Percentiles rank a stretch among this genome's conserved stretches.
phyloP scores from a whole-genome alignment of 2,113 vertebrate species.

The Malaclemys terrapin region DNA sequence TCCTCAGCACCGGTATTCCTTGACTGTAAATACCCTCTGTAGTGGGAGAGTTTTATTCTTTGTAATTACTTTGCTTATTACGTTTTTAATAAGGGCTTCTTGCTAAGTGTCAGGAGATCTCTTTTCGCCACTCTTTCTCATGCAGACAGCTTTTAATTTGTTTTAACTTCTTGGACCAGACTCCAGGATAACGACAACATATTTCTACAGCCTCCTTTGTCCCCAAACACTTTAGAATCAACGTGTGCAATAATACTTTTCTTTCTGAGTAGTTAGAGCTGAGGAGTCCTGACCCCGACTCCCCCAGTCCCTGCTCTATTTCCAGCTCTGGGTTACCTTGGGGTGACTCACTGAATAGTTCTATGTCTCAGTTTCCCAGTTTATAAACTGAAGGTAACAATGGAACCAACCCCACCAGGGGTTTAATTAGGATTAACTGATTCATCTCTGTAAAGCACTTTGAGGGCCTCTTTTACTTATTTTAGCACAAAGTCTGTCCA shows the following conservation, averaged over 20 bases:
- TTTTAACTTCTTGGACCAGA: slow-evolving; percentile 35
- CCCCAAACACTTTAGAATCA: not conserved
- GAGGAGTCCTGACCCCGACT: too few species aligned
- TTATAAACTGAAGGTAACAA: not conserved
- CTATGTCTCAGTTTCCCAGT: not conserved
- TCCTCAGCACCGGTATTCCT: slow-evolving; percentile 61
- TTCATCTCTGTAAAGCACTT: not conserved
- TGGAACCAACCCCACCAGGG: not conserved
- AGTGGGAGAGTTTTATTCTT: slow-evolving; percentile 3
- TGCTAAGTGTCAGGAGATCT: slow-evolving; percentile 38
- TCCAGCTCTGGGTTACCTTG: not conserved
- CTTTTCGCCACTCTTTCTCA: slow-evolving; percentile 69
- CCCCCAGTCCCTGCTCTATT: too few species aligned
- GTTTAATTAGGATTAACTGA: not conserved
- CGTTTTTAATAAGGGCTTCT: slow-evolving; percentile 23
- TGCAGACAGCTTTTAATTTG: slow-evolving; percentile 26
- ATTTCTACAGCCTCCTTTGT: not conserved
- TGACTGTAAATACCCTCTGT: slow-evolving; percentile 48
- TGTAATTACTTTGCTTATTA: slow-evolving; percentile 54
- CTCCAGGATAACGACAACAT: slow-evolving; percentile 23
- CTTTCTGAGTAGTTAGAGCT: not conserved
- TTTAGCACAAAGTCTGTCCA: not conserved
- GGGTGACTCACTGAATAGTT: not conserved
- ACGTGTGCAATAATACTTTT: not conserved
- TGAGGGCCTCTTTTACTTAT: accelerated